Evolutionary conservation across 2,888 invertebrate species (phyloP).

Genomic region (Epinotia brunnichana): DNA sequence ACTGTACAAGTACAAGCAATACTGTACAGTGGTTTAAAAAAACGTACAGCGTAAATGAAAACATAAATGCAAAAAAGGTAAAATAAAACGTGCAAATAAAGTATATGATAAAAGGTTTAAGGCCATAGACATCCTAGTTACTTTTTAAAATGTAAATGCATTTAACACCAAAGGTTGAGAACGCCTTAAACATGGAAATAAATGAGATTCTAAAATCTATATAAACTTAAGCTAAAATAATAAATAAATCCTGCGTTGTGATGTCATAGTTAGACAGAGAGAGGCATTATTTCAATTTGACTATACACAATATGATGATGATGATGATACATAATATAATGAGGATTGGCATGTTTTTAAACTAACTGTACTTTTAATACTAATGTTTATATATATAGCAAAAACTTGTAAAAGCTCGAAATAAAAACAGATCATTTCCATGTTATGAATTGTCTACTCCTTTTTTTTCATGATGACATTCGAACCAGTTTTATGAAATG

Average conservation of each 20-base stretch:
- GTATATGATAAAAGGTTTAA: slow-evolving; percentile 37
- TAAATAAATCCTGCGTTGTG: slow-evolving; percentile 64
- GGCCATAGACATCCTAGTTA: slow-evolving; percentile 1
- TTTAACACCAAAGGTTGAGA: slow-evolving; percentile 16
- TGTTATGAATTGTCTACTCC: too few relatives aligned
- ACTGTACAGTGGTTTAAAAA: slow-evolving; percentile 42
- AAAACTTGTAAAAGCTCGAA: too few relatives aligned
- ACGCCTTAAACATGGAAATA: slow-evolving; percentile 40
- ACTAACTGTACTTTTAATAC: too few relatives aligned
- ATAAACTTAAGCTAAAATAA: slow-evolving; percentile 51
- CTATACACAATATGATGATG: neutral
- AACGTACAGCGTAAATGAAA: slow-evolving; percentile 50
- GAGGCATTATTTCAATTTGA: slow-evolving; percentile 40
- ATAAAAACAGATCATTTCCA: too few relatives aligned
- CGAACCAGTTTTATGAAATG: too few relatives aligned
- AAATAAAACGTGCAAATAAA: slow-evolving; percentile 51
- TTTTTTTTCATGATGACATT: too few relatives aligned
- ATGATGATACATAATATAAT: neutral
- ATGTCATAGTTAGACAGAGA: slow-evolving; percentile 49
- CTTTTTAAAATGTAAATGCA: slow-evolving; percentile 35
- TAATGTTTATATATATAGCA: too few relatives aligned
- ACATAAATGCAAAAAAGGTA: slow-evolving; percentile 64
- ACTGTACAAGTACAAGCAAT: slow-evolving; percentile 45
- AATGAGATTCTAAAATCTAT: slow-evolving; percentile 49
- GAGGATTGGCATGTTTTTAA: neutral